Evolutionary conservation across 2,888 invertebrate genomes (phyloP), one percentile per base, ranked within the genome.

Genomic region (Megastigmus dorsalis): DNA sequence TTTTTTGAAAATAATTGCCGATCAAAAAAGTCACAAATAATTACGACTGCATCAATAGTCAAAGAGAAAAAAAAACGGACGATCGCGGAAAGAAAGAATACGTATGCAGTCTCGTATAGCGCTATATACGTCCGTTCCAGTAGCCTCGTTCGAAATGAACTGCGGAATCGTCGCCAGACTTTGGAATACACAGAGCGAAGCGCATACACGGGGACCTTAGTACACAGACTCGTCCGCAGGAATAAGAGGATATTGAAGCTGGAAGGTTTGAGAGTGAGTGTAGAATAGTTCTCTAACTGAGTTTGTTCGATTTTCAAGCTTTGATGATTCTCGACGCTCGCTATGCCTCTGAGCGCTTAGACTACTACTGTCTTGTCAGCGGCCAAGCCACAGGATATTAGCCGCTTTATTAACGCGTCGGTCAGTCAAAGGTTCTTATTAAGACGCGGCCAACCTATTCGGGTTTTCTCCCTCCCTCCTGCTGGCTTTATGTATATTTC

Each of bases 291-390:
- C 82, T 82, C 81, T 86, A 86, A 86, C 84, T 82, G 82, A 85
- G 84, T 86, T 86, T 86, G 82, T 85, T 85, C 84, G 84, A 80
- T 85, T 85, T 85, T 85, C 85, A 84, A 84, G 84, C 84, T 83
- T 84, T 83, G 80, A 81, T 82, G 82, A 80, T 83, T 84, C 80
- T 77, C 79, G 66, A 76, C 80, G 80, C 75, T 18, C 38, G n/a
- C n/a, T n/a, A n/a, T n/a, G n/a, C n/a, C n/a, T n/a, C n/a, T n/a
- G 1, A 9, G 3, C 7, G 59, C 18, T 50, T 57, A 67, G 62
- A 70, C 74, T 66, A 54, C 43, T n/a, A n/a, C 60, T 54, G 76
- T 67, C 71, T 78, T 74, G 62, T 79, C 73, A 52, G 68, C 33
- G 15, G 33, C 36, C 41, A 26, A 81, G 79, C 82, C 81, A 74